These are phyloP conservation scores for Antedon mediterranea DNA, from an alignment of 53 echinoderm and acorn worm species.

Conservation along the genomic window DNA sequence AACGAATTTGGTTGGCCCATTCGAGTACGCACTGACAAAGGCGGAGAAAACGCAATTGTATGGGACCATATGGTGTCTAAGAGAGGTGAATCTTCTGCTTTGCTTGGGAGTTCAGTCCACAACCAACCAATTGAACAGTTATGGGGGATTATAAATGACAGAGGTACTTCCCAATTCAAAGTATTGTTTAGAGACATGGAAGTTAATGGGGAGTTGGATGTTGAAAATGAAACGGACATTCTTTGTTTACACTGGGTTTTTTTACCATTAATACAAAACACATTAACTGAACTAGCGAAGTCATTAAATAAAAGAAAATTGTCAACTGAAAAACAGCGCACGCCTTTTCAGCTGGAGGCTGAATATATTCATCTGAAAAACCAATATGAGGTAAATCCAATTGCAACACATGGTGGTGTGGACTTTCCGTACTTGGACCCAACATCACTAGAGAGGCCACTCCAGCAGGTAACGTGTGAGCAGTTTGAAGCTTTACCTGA, in stretches of 20 bases:
- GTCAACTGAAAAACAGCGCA: conserved; percentile 18
- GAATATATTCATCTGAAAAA: no score
- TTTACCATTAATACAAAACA: conserved; percentile 2
- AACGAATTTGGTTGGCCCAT: conserved; percentile 19
- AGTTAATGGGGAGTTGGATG: not conserved
- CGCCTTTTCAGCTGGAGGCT: conserved; percentile 9
- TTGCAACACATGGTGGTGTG: no score
- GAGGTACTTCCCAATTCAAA: not conserved
- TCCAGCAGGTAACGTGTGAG: no score
- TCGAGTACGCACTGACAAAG: conserved; percentile 23
- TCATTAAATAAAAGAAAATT: conserved; percentile 25
- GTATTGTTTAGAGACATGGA: not conserved
- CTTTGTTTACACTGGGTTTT: conserved; percentile 7
- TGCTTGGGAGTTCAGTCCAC: conserved; percentile 25
- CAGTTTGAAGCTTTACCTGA: no score
- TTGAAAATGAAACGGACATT: conserved; percentile 2
- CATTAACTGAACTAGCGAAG: not conserved
- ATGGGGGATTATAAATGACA: conserved; percentile 14
- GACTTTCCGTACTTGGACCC: no score
- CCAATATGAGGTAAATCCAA: no score
- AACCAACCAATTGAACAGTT: conserved; percentile 24
- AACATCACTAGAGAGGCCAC: no score
- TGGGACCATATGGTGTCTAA: conserved; percentile 26
- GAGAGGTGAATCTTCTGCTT: conserved; percentile 16
- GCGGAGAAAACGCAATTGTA: conserved; percentile 17